Percentiles rank a stretch among this genome's conserved stretches.
Evolutionary conservation across 2,113 vertebrate species (phyloP).

Genomic region (Podocnemis expansa): DNA sequence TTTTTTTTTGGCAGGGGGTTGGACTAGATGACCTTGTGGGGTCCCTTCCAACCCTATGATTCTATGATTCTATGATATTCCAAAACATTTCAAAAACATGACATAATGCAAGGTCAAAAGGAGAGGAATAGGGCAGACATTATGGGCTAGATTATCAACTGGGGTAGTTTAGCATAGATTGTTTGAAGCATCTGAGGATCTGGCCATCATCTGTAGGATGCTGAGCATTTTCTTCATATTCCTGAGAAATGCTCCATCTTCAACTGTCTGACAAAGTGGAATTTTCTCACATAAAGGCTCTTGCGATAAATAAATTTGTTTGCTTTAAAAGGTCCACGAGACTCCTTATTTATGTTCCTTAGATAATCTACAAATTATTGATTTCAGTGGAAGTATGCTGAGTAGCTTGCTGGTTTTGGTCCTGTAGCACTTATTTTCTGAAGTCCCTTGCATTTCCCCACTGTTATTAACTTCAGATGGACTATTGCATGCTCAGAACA

Average conservation of each 20-base stretch:
- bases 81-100: not conserved
- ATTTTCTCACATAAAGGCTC: no score
- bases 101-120: not conserved
- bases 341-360: not conserved
- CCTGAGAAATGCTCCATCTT: not conserved
- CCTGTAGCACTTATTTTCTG: not conserved
- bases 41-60: no score
- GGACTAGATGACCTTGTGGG: no score
- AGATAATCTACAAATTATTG: not conserved
- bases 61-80: no score
- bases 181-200: not conserved
- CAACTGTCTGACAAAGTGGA: no score
- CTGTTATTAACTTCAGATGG: not conserved
- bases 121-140: not conserved
- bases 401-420: not conserved
- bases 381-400: not conserved
- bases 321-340: no score
- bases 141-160: not conserved
- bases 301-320: no score
- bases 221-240: not conserved
- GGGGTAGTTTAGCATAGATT: not conserved
- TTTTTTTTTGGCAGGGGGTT: no score
- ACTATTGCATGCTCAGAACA: not conserved
- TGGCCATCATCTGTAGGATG: not conserved
- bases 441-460: not conserved